These are phyloP conservation scores for Furcula furcula DNA, from an alignment of 2,888 invertebrate species.

Conservation along the genomic window DNA sequence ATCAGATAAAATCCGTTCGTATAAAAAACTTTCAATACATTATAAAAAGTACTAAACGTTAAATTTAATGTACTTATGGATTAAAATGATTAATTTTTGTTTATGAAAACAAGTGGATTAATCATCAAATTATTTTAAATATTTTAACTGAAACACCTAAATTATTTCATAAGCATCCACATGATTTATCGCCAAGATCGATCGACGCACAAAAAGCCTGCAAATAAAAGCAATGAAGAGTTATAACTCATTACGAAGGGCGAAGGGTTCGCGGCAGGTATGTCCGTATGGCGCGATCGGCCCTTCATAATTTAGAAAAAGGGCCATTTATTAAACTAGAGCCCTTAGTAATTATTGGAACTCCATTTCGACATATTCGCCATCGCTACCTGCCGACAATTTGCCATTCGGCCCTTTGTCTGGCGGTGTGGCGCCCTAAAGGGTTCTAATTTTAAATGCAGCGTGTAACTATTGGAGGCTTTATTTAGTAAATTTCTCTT, in stretches of 20 bases:
- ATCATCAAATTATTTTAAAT: no score
- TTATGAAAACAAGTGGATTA: no score
- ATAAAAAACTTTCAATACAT: no score
- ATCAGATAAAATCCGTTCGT: no score
- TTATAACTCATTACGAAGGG: conserved; percentile 60
- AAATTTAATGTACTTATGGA: no score
- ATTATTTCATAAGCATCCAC: no score
- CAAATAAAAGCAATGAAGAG: conserved; percentile 57
- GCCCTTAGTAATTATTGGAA: conserved; percentile 76
- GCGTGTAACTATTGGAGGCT: conserved; percentile 76
- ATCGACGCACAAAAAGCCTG: conserved; percentile 37
- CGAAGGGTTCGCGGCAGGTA: conserved; percentile 77
- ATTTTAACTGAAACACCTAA: conserved; percentile 18
- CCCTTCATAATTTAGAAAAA: conserved; percentile 78
- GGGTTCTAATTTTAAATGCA: conserved; percentile 81
- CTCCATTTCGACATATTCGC: conserved; percentile 75
- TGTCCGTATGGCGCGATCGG: conserved; percentile 77
- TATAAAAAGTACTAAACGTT: no score
- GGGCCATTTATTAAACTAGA: conserved; percentile 79
- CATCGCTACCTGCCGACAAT: conserved; percentile 81
- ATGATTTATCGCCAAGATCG: conserved; percentile 18
- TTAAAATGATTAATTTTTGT: no score
- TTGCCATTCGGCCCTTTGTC: conserved; percentile 79
- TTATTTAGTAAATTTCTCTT: conserved; percentile 79
- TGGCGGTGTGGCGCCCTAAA: conserved; percentile 81